Base-by-base conservation (phyloP, 2,113 vertebrate species). In the Eidolon helvum region DNA sequence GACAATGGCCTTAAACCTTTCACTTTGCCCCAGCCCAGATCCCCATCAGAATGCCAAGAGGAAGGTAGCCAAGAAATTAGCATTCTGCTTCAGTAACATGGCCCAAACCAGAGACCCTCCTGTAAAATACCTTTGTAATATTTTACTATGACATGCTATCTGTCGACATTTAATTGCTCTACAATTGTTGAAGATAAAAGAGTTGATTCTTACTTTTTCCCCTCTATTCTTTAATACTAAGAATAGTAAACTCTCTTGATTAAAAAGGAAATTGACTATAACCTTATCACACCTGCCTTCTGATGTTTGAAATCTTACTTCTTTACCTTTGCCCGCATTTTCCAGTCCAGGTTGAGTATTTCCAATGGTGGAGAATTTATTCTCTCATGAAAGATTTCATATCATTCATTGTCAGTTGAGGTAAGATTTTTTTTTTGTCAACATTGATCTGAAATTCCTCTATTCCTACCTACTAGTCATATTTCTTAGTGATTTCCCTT, bases 301-400 rank as follows among this genome's bases (percentile, higher is more conserved):
- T 50, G 35, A 33, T 88, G 33, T 72, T 91, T 91, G 84, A 94
- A 93, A 66, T 66, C 18, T 66, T 95, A 53, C 35, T 72, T 94
- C 75, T 87, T 12, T 77, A 1, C 40, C 55, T 72, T 63, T 63
- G 59, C 14, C 61, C 19, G 7, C 10, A 2, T 55, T 68, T 82
- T 83, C 22, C 50, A 90, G 40, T 28, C 59, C 55, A 40, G 38
- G 43, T 45, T 63, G 22, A 72, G 3, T 69, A 8, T 92, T 77
- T 83, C 28, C 84, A 57, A 0, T 30, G 26, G 61, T 50, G 19
- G 24, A 14, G 16, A n/a, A 85, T 66, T 92, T n/a, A 30, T 5
- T 53, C 6, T 21, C 26, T 92, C 16, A 21, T 57, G 35, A 91
- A 63, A 43, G 28, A 48, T 45, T 18, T 78, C 45, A 14, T 78